Conservation (phyloP, 2,888 invertebrate species). For the Vandiemenella viatica region DNA sequence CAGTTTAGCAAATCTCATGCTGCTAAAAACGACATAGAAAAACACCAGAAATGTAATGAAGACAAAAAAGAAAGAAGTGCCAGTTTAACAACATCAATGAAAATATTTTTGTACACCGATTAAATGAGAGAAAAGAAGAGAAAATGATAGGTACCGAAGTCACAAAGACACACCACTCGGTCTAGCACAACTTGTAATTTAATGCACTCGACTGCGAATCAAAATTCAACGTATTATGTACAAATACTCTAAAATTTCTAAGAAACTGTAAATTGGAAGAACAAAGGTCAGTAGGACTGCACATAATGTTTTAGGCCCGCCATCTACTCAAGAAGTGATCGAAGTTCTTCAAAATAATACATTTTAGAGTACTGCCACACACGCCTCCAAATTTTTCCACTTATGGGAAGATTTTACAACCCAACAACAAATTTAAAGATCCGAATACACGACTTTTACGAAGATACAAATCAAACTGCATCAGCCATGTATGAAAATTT, state of each 20-base stretch:
- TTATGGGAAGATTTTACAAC: no score
- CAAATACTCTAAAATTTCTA: background rate
- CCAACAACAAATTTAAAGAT: background rate
- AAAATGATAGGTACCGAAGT: background rate
- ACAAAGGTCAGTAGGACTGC: no score
- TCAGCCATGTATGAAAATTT: background rate
- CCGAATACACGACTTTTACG: background rate
- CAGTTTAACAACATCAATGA: background rate
- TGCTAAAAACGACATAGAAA: no score
- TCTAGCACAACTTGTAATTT: background rate
- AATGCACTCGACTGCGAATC: background rate
- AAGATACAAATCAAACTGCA: background rate
- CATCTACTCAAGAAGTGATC: no score
- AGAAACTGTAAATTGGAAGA: no score
- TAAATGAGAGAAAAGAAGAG: background rate
- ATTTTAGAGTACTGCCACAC: no score
- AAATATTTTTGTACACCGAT: background rate
- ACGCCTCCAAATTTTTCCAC: no score
- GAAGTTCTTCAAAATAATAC: no score
- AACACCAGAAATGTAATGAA: no score
- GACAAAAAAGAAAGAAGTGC: no score
- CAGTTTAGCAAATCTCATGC: no score
- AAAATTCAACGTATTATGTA: background rate
- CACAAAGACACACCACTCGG: background rate
- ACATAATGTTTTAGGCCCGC: no score